Evolutionary conservation across 2,888 invertebrate genomes (phyloP).

Genomic region (Macaria liturata): DNA sequence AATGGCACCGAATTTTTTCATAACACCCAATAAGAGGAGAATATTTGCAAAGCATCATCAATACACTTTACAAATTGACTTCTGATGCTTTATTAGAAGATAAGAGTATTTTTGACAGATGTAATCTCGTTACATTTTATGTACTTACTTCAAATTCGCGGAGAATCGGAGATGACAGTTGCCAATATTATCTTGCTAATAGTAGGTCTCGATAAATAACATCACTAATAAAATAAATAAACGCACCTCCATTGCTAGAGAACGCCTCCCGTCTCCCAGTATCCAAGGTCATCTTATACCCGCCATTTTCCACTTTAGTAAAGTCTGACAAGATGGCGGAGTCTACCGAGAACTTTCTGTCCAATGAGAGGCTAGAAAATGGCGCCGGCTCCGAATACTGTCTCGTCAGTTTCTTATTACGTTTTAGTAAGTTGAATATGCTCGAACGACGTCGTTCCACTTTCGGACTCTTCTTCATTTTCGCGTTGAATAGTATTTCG

Average conservation of each 20-base stretch:
- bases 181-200: no score
- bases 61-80: no score
- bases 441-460: conserved; percentile 60
- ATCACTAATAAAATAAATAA: background rate
- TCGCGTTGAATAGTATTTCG: conserved; percentile 44
- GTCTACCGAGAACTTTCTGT: conserved; percentile 66
- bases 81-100: no score
- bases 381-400: conserved; percentile 63
- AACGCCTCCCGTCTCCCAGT: conserved; percentile 41
- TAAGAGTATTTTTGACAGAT: no score
- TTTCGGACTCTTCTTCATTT: conserved; percentile 48
- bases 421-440: conserved; percentile 63
- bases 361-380: conserved; percentile 36
- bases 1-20: no score
- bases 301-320: conserved; percentile 45
- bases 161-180: no score
- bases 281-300: conserved; percentile 43
- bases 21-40: no score
- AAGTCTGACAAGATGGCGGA: conserved; percentile 64
- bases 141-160: no score
- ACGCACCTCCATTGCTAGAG: conserved; percentile 58
- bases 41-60: no score
- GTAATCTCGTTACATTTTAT: no score
- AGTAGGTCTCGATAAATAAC: no score
- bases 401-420: conserved; percentile 62